Evolutionary conservation across 2,888 invertebrate genomes (phyloP).

Genomic region (Tenthredo livida): DNA sequence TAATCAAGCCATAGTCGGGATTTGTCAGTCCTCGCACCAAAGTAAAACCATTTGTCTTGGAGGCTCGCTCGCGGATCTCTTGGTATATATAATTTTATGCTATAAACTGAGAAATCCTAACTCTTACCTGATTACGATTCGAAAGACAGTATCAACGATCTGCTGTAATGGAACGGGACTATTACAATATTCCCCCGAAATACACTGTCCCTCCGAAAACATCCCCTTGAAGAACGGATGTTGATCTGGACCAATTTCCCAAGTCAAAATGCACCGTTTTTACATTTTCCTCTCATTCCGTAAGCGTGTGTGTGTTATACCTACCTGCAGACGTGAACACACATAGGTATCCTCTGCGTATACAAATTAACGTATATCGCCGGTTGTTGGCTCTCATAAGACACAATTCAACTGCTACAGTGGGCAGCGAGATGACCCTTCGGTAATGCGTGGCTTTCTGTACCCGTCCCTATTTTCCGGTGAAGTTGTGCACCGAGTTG

Average conservation of each 20-base stretch:
- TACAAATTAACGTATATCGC: neutral
- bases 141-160: neutral
- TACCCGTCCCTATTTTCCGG: constrained; percentile 35
- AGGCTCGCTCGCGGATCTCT: neutral
- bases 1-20: neutral
- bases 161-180: neutral
- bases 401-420: neutral
- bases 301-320: neutral
- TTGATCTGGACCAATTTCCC: neutral
- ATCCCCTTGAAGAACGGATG: neutral
- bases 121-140: neutral
- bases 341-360: neutral
- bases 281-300: neutral
- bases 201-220: neutral
- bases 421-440: constrained; percentile 46
- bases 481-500: constrained; percentile 27
- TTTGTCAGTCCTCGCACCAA: neutral
- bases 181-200: neutral
- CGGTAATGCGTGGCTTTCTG: neutral
- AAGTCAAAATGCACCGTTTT: neutral
- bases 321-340: neutral
- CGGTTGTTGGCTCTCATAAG: neutral
- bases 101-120: neutral
- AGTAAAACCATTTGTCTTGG: neutral
- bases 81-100: neutral